A percentile compares a stretch with the other conserved stretches of the same genome.
Evolutionary conservation across 2,888 invertebrate genomes (phyloP).

Genomic region (Malthinus seriepunctatus): DNA sequence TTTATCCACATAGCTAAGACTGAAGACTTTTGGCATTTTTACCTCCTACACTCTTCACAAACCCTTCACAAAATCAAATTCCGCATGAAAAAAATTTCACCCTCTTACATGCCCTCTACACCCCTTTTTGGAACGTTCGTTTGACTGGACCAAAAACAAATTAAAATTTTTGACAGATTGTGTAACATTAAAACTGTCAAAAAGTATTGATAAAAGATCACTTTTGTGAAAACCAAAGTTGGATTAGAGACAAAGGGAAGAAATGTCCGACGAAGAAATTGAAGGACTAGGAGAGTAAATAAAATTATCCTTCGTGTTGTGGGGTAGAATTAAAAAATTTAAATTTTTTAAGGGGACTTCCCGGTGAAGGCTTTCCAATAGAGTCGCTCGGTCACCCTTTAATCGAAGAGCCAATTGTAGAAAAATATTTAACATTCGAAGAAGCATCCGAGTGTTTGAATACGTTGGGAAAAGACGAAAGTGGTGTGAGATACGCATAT

Average conservation of each 20-base stretch:
- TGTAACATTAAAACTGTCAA: no score
- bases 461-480: conserved; percentile 53
- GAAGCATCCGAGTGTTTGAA: conserved; percentile 50
- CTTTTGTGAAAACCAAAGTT: neutral
- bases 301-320: neutral
- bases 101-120: no score
- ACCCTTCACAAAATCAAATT: no score
- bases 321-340: neutral
- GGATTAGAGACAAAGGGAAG: no score
- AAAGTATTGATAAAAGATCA: neutral
- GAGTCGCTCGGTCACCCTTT: neutral
- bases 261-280: conserved; percentile 14
- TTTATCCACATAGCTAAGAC: no score
- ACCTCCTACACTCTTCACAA: no score
- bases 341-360: neutral
- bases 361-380: conserved; percentile 1
- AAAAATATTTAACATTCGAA: conserved; percentile 46
- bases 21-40: no score
- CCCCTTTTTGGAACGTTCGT: no score
- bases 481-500: conserved; percentile 60
- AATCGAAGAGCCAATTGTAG: conserved; percentile 37
- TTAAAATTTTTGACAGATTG: no score
- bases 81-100: no score
- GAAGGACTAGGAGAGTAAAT: conserved; percentile 7
- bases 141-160: no score